Evolutionary conservation across 2,113 vertebrate species (phyloP).

Genomic region (Solea senegalensis): DNA sequence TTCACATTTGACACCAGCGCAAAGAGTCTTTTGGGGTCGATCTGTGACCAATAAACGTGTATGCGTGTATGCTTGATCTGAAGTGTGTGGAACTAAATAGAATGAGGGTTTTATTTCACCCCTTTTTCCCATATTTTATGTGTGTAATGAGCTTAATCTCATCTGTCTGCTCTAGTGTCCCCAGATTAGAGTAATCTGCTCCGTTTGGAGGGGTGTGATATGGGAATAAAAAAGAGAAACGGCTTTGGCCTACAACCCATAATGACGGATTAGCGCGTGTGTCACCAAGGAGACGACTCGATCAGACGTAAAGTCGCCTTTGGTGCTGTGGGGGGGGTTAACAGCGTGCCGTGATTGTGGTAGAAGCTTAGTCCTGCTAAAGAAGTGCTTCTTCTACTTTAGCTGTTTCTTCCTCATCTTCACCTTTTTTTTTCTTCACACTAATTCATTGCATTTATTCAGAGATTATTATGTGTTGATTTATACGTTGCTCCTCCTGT

Average conservation of each 20-base stretch:
- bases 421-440: constrained; percentile 7
- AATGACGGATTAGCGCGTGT: constrained; percentile 78
- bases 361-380: constrained; percentile 46
- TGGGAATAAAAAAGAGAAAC: constrained; percentile 61
- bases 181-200: constrained; percentile 79
- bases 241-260: constrained; percentile 66
- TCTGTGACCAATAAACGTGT: constrained; percentile 41
- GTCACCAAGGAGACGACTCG: constrained; percentile 74
- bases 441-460: constrained; percentile 20
- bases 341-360: constrained; percentile 42
- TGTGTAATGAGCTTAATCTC: constrained; percentile 75
- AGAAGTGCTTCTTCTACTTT: constrained; percentile 41
- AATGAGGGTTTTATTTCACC: constrained; percentile 47
- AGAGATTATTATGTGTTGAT: constrained; percentile 30
- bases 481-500: constrained; percentile 20
- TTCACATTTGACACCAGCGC: constrained; percentile 34
- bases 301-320: constrained; percentile 63
- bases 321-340: constrained; percentile 51
- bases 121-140: constrained; percentile 58
- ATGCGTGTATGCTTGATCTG: constrained; percentile 12
- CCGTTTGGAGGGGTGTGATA: constrained; percentile 72
- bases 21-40: constrained; percentile 15
- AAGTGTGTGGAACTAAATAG: constrained; percentile 46
- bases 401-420: constrained; percentile 41
- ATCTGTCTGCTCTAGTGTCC: constrained; percentile 78